A percentile compares a stretch with the other conserved stretches of the same genome.
These are phyloP conservation scores for Bombus pascuorum DNA, from an alignment of 1,140 invertebrate species.

Conservation along the genomic window DNA sequence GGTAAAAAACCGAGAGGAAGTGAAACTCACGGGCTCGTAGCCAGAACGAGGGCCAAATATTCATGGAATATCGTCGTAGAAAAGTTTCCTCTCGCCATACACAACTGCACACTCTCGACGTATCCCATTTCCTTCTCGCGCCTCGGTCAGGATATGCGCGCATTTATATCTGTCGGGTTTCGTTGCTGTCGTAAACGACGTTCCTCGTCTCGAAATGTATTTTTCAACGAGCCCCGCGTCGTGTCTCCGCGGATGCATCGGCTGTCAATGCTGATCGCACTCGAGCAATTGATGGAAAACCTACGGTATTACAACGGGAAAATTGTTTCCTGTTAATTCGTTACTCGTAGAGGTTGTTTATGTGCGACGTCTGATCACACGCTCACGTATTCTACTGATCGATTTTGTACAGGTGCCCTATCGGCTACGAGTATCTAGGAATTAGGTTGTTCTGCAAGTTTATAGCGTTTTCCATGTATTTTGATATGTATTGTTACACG, in stretches of 20 bases:
- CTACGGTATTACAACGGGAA: not conserved
- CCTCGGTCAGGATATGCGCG: conserved; percentile 52
- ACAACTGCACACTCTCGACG: conserved; percentile 53
- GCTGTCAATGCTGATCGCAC: conserved; percentile 18
- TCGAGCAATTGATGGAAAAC: conserved; percentile 23
- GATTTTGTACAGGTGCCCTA: no score
- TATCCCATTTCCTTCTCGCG: conserved; percentile 63
- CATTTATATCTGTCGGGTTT: conserved; percentile 66
- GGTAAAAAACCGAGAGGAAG: not conserved
- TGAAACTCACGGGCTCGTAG: conserved; percentile 37
- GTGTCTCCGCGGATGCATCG: conserved; percentile 39
- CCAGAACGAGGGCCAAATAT: conserved; percentile 57
- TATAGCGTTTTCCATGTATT: no score
- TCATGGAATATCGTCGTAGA: conserved; percentile 62
- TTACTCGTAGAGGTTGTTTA: not conserved
- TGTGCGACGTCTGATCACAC: not conserved
- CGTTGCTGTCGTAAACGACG: conserved; percentile 58
- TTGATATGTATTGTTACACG: no score
- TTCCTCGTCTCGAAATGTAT: conserved; percentile 54
- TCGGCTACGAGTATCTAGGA: no score
- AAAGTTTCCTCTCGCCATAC: conserved; percentile 60
- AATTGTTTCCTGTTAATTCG: conserved; percentile 23
- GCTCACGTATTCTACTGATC: not conserved
- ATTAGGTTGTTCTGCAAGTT: no score
- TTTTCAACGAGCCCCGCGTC: conserved; percentile 49